phyloP scores from a whole-genome alignment of 2,797 vertebrate genomes.

The Eulemur rubriventer region DNA sequence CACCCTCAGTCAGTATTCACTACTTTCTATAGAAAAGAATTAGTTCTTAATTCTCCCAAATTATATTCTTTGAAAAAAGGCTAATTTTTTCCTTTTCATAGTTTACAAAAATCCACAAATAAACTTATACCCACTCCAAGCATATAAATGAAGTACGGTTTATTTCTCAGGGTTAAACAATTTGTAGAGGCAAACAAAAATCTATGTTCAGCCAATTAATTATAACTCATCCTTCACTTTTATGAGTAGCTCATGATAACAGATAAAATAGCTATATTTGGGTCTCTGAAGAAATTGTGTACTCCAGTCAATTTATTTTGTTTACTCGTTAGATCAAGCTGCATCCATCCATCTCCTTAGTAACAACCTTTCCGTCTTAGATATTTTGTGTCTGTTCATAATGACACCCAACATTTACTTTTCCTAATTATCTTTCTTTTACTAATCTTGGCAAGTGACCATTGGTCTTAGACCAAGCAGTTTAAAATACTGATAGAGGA shows the following conservation, averaged over 20 bases:
- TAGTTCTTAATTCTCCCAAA: slow-evolving; percentile 11
- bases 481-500: slow-evolving; percentile 52
- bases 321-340: slow-evolving; percentile 56
- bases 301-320: slow-evolving; percentile 14
- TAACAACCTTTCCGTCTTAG: slow-evolving; percentile 46
- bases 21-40: neutral
- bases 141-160: neutral
- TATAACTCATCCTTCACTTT: neutral
- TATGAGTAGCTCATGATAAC: neutral
- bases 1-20: neutral
- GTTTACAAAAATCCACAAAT: slow-evolving; percentile 12
- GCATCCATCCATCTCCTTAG: slow-evolving; percentile 57
- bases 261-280: neutral
- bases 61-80: neutral
- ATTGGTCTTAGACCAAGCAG: slow-evolving; percentile 11
- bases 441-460: slow-evolving; percentile 60
- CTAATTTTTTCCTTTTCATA: neutral
- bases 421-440: slow-evolving; percentile 51
- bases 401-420: slow-evolving; percentile 50
- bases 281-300: slow-evolving; percentile 49
- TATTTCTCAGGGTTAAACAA: slow-evolving; percentile 58
- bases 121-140: slow-evolving; percentile 6
- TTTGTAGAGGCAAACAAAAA: slow-evolving; percentile 44
- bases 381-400: slow-evolving; percentile 36
- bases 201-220: neutral